Conservation (phyloP, 1,140 invertebrate species). For the Diuraphis noxia region DNA sequence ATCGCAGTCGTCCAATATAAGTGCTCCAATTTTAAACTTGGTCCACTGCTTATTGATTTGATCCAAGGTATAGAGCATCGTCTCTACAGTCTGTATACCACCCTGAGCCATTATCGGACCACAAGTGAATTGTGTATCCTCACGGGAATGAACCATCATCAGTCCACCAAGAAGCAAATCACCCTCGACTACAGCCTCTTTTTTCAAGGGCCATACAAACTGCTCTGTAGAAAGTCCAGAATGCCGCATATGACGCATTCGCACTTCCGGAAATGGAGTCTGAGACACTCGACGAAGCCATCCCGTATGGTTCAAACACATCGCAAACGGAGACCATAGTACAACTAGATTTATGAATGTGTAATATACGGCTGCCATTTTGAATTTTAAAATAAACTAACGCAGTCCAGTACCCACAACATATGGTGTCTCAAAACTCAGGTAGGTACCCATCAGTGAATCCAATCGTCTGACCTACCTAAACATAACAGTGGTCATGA, state of each 20-base stretch:
- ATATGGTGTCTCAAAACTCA: neutral
- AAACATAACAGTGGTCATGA: neutral
- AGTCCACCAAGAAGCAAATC: constrained; percentile 83
- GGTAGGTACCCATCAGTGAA: neutral
- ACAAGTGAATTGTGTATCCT: constrained; percentile 77
- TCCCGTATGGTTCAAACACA: constrained; percentile 8
- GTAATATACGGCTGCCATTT: neutral
- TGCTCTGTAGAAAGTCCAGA: constrained; percentile 43
- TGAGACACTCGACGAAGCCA: neutral
- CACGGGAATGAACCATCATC: constrained; percentile 84
- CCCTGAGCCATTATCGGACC: constrained; percentile 94
- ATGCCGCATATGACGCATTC: constrained; percentile 40
- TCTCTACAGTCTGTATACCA: constrained; percentile 86
- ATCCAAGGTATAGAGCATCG: constrained; percentile 90
- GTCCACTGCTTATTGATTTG: constrained; percentile 71
- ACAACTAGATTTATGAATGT: neutral
- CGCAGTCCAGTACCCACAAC: neutral
- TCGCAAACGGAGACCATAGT: neutral
- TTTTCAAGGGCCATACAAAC: constrained; percentile 81
- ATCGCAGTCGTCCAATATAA: constrained; percentile 93
- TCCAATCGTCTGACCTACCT: neutral
- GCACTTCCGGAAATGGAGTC: constrained; percentile 21
- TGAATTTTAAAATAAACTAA: neutral
- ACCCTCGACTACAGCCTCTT: constrained; percentile 79
- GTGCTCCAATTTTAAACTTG: constrained; percentile 77